Evolutionary conservation across 30 jellyfish, hydroid and myxozoan species (phyloP).

Genomic region (Cassiopea xamachana): DNA sequence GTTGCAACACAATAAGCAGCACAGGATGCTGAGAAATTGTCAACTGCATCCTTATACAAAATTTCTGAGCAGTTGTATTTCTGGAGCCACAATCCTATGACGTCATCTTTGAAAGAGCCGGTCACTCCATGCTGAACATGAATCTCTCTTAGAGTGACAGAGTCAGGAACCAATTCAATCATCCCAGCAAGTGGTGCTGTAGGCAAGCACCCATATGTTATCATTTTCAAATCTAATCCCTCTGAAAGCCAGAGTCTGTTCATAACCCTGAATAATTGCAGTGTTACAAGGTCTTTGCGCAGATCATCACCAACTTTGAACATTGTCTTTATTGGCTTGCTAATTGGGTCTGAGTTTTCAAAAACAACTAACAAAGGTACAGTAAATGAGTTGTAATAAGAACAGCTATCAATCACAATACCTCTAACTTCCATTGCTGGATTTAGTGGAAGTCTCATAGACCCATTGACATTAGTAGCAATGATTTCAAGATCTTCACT

Average conservation of each 20-base stretch:
- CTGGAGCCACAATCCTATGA: constrained; percentile 91
- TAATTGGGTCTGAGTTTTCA: constrained; percentile 83
- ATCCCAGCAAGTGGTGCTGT: constrained; percentile 93
- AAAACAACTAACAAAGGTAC: constrained; percentile 86
- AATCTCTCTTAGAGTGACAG: constrained; percentile 91
- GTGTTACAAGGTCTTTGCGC: constrained; percentile 90
- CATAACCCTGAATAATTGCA: constrained; percentile 90
- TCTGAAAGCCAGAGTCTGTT: constrained; percentile 89
- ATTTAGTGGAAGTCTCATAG: constrained; percentile 79
- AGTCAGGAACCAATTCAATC: constrained; percentile 83
- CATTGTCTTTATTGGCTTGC: constrained; percentile 73
- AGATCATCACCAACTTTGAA: constrained; percentile 98
- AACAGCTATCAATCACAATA: constrained; percentile 60
- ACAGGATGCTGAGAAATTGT: constrained; percentile 91
- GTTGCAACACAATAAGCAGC: constrained; percentile 99
- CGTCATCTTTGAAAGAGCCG: constrained; percentile 96
- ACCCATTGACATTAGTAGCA: constrained; percentile 54
- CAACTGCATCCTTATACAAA: constrained; percentile 81
- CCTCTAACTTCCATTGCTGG: constrained; percentile 80
- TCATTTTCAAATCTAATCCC: constrained; percentile 87
- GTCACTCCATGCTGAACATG: constrained; percentile 96
- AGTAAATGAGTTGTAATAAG: constrained; percentile 84
- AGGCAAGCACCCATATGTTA: constrained; percentile 89
- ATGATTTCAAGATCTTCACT: constrained; percentile 61
- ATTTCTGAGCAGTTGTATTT: constrained; percentile 77